Percentiles rank a stretch among this genome's conserved stretches.
Conservation (phyloP, 1,140 invertebrate species). For the Drosophila asahinai region DNA sequence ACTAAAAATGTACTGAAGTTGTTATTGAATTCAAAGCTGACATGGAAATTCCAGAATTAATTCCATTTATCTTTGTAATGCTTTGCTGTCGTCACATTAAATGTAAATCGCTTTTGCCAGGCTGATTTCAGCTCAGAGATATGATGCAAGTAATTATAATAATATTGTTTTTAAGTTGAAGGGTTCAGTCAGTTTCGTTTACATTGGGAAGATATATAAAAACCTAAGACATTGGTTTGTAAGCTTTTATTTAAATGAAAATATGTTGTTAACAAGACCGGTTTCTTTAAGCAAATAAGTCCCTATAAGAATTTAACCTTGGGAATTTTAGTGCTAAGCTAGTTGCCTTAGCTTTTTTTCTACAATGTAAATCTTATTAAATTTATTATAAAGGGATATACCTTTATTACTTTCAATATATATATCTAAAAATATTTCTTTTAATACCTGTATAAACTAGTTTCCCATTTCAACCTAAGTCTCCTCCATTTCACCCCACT, state of each 20-base stretch:
- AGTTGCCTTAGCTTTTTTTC: too few relatives aligned
- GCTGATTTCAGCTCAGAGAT: not conserved
- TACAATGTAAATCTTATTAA: too few relatives aligned
- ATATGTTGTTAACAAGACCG: not conserved
- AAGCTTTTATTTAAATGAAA: not conserved
- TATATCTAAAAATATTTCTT: not conserved
- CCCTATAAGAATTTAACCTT: not conserved
- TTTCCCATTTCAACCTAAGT: not conserved
- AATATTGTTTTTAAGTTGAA: not conserved
- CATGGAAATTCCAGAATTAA: constrained; percentile 15
- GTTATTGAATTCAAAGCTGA: not conserved
- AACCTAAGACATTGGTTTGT: too few relatives aligned
- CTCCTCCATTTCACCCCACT: constrained; percentile 13
- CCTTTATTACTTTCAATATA: not conserved
- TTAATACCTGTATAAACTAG: not conserved
- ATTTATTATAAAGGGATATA: too few relatives aligned
- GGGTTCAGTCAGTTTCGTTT: not conserved
- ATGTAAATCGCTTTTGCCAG: constrained; percentile 4
- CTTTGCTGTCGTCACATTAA: not conserved
- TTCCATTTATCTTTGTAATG: constrained; percentile 19
- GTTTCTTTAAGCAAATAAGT: not conserved
- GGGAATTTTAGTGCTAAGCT: not conserved
- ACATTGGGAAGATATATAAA: too few relatives aligned
- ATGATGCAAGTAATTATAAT: constrained; percentile 7
- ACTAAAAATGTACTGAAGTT: constrained; percentile 21